phyloP scores from a whole-genome alignment of 2,797 vertebrate genomes.

The Ptychadena robeensis region DNA sequence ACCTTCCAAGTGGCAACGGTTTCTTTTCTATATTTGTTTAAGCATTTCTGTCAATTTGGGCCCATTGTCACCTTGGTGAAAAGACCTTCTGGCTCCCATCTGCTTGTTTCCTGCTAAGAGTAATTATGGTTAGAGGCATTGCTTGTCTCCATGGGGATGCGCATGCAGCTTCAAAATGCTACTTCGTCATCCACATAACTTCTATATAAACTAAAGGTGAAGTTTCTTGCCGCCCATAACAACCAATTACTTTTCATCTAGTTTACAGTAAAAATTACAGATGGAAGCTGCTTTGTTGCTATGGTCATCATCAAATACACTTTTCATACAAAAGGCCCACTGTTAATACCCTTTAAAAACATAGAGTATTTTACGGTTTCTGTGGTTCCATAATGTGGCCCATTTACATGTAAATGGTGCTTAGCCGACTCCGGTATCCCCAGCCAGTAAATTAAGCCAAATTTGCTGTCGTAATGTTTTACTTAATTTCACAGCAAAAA shows the following conservation, averaged over 20 bases:
- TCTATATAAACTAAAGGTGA: too few relatives aligned
- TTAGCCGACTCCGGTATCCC: not conserved
- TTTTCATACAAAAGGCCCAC: not conserved
- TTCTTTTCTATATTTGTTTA: too few relatives aligned
- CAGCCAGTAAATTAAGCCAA: constrained; percentile 28
- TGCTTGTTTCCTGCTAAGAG: too few relatives aligned
- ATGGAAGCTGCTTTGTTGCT: not conserved
- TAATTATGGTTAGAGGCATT: too few relatives aligned
- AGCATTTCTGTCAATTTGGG: too few relatives aligned
- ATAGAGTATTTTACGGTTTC: not conserved
- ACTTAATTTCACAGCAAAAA: constrained; percentile 29
- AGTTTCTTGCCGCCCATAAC: not conserved
- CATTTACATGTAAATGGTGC: not conserved
- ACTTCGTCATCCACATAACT: too few relatives aligned
- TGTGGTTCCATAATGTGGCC: not conserved
- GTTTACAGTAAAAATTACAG: not conserved
- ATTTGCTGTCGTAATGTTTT: constrained; percentile 29
- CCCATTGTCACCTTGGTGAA: too few relatives aligned
- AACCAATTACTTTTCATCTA: not conserved
- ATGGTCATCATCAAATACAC: not conserved
- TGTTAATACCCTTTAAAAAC: too few relatives aligned
- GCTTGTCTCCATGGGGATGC: too few relatives aligned
- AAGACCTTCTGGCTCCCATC: too few relatives aligned
- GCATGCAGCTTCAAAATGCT: not conserved
- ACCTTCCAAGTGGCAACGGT: too few relatives aligned